Base-by-base conservation (phyloP, 2,113 vertebrate genomes). In the Malurus melanocephalus region DNA sequence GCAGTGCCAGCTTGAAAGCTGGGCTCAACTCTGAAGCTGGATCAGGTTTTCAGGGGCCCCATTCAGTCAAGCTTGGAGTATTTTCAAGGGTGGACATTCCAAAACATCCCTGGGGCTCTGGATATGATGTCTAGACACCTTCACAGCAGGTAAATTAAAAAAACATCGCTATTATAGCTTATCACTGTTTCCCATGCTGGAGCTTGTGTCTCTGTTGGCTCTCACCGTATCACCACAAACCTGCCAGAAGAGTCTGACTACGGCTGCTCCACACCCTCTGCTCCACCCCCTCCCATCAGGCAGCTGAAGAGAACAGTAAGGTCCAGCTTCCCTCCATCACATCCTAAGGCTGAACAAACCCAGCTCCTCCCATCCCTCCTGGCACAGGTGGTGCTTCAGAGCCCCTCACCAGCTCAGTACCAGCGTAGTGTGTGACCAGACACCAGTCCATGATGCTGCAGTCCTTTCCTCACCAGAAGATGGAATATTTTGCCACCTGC, bases 371-470 rank as follows among this genome's bases (percentile, higher is more conserved):
- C 32, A 33, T 7, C 72, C 67, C 3, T 13, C 26, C 46, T 42
- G n/a, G 57, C 3, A 46, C 21, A 56, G 4, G 51, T 68, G 13
- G 32, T 56, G 32, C n/a, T 72, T 24, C 18, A 11, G 32, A 80
- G 42, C 10, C 11, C 7, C 46, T 77, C 28, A 28, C 11, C 57
- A 87, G 8, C 61, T 80, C 76, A 43, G 21, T 9, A 81, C 5
- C 68, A 24, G 5, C 1, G 10, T 4, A 28, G 0, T 38, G 20
- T 2, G 0, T 24, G 10, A 23, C 32, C 2, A 1, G 10, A 68
- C 33, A 56, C 32, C 35, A 51, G 19, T 3, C 32, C 20, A 5
- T 1, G 22, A 43, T 13, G 35, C 35, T 71, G 45, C 56, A 75
- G 10, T 60, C 61, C 18, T 26, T 30, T 72, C 8, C 48, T 33